Evolutionary conservation across 2,888 invertebrate species (phyloP).

Genomic region (Ptycholaimellus sp.): DNA sequence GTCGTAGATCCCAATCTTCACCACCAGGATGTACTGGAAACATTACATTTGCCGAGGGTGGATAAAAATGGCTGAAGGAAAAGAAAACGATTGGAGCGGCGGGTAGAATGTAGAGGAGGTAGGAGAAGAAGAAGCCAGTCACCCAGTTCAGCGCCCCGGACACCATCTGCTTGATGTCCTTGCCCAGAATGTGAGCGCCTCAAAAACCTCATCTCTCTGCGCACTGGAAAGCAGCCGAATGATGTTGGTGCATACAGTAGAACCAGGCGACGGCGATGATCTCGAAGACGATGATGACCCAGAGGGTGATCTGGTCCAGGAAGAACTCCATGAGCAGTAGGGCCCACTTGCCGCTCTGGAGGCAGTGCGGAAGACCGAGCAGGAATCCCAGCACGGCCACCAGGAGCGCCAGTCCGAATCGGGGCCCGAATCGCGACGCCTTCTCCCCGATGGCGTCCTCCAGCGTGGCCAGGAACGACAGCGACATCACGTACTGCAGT

Average conservation of each 20-base stretch:
- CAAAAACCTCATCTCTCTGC: slow-evolving; percentile 1
- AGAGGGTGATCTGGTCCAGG: slow-evolving; percentile 19
- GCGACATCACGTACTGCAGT: slow-evolving; percentile 16
- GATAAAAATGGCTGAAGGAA: slow-evolving; percentile 1
- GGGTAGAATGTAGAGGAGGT: slow-evolving; percentile 19
- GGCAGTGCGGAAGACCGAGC: slow-evolving; percentile 9
- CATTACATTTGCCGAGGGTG: neutral
- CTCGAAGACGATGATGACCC: slow-evolving; percentile 19
- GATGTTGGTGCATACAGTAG: slow-evolving; percentile 14
- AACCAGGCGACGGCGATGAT: slow-evolving; percentile 22
- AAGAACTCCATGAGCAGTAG: slow-evolving; percentile 18
- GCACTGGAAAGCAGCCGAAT: neutral
- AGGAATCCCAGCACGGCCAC: slow-evolving; percentile 13
- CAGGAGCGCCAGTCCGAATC: slow-evolving; percentile 19
- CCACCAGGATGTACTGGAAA: slow-evolving; percentile 14
- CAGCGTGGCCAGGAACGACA: slow-evolving; percentile 17
- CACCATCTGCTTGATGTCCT: slow-evolving; percentile 19
- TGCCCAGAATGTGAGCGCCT: slow-evolving; percentile 22
- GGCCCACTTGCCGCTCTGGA: slow-evolving; percentile 17
- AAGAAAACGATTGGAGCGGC: slow-evolving; percentile 21
- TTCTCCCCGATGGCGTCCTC: slow-evolving; percentile 22
- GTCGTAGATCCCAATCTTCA: slow-evolving; percentile 18
- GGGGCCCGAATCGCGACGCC: slow-evolving; percentile 18
- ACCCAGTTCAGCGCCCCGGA: slow-evolving; percentile 17
- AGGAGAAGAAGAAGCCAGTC: slow-evolving; percentile 17